Evolutionary conservation across 2,888 invertebrate genomes (phyloP).

Genomic region (Acanthosepion pharaonis): DNA sequence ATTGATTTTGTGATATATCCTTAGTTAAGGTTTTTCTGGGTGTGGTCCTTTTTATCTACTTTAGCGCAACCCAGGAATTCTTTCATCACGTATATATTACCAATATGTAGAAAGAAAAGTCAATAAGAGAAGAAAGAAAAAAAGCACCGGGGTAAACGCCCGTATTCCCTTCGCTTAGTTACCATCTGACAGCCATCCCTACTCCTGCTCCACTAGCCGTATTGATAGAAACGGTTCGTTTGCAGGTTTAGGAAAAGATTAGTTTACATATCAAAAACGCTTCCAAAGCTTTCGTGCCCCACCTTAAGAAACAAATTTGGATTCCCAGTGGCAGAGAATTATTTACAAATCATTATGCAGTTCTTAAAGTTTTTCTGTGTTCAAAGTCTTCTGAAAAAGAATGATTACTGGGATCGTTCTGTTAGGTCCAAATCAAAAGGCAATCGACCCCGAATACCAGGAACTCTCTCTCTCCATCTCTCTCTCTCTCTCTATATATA

Average conservation of each 20-base stretch:
- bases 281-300: not conserved
- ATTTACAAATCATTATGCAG: not conserved
- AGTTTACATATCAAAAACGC: not conserved
- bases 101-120: not conserved
- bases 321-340: not conserved
- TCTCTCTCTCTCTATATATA: too few relatives aligned
- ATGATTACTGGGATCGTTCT: too few relatives aligned
- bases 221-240: not conserved
- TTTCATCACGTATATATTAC: not conserved
- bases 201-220: too few relatives aligned
- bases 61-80: not conserved
- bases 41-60: not conserved
- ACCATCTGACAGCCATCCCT: too few relatives aligned
- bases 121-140: not conserved
- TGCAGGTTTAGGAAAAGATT: not conserved
- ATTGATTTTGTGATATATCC: not conserved
- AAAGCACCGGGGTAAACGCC: not conserved
- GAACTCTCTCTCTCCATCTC: too few relatives aligned
- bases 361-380: too few relatives aligned
- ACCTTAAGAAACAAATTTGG: not conserved
- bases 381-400: too few relatives aligned
- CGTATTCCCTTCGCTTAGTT: not conserved
- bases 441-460: too few relatives aligned
- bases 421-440: too few relatives aligned
- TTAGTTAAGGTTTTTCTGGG: not conserved